Evolutionary conservation across 2,888 invertebrate genomes (phyloP), one percentile per base, ranked within the genome.

Genomic region (Meliscaeva auricollis): DNA sequence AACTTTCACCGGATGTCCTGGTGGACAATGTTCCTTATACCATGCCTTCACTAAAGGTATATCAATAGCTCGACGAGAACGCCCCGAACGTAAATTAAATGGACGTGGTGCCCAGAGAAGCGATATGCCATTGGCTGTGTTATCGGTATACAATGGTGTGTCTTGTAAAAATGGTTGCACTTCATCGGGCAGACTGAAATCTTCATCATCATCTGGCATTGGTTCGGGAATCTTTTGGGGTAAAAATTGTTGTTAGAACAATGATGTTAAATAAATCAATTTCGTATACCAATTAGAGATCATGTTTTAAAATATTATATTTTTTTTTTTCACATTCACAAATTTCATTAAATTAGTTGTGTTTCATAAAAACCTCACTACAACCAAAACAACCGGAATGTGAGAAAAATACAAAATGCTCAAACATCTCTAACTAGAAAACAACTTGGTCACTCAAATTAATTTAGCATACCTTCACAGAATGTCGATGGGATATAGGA

Each of bases 61-160:
- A 92, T 99, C 99, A 79, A 99, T 96, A 1, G 99, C 99, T 88
- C 99, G 94, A 58, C 99, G 94, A 56, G 96, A 96, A 72, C 98
- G 95, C 46, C 98, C 98, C 80, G 99, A 99, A 90, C 99, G 95
- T 93, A 98, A 95, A 91, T 98, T 98, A 91, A 99, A 99, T 7
- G 99, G 99, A 79, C 99, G 94, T 0, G 99, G 99, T 1, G 99
- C 99, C 99, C 99, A 99, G 70, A 99, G 92, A 73, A 99, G 93
- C 0, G 99, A 96, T 89, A 99, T 99, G 2, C 99, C 99, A 93
- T 99, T 99, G 0, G 99, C 99, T 0, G 99, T 99, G 91, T 99
- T 98, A 91, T 99, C 99, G 0, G 99, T 98, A 91, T 99, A 99
- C 66, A 99, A 93, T 0, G 99, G 98, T 11, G 97, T 97, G 91